Percentiles rank a stretch among this genome's conserved stretches.
phyloP scores from a whole-genome alignment of 2,888 invertebrate species.

The Volucella zonaria region DNA sequence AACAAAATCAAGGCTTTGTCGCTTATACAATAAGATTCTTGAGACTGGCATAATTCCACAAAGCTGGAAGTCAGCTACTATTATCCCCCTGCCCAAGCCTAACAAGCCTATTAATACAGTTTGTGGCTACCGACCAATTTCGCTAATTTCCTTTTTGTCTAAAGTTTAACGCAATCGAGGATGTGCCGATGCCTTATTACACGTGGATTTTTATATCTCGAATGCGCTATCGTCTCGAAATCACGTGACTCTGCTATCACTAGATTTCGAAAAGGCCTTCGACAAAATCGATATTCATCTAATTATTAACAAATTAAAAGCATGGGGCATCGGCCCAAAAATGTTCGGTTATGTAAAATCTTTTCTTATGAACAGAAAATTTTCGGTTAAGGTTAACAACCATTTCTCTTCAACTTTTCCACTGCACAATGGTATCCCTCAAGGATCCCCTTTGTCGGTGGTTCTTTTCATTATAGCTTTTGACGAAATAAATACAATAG shows the following conservation, averaged over 20 bases:
- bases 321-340: conserved; percentile 19
- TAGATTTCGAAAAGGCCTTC: conserved; percentile 49
- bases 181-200: conserved; percentile 32
- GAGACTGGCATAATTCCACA: conserved; percentile 17
- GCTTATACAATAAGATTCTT: conserved; percentile 11
- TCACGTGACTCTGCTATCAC: conserved; percentile 28
- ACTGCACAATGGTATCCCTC: neutral
- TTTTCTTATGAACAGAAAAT: conserved; percentile 12
- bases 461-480: neutral
- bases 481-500: neutral
- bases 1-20: conserved; percentile 4
- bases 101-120: neutral
- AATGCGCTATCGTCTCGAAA: conserved; percentile 27
- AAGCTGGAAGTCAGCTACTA: neutral
- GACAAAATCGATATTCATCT: conserved; percentile 34
- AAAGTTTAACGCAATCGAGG: conserved; percentile 38
- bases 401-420: neutral
- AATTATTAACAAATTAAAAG: conserved; percentile 21
- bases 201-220: conserved; percentile 35
- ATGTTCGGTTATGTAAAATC: conserved; percentile 12
- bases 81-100: conserved; percentile 7
- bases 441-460: no score
- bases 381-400: neutral
- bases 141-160: conserved; percentile 17
- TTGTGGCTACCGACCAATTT: conserved; percentile 18